Evolutionary conservation across 2,797 vertebrate species (phyloP).

Genomic region (Hirundo rustica): DNA sequence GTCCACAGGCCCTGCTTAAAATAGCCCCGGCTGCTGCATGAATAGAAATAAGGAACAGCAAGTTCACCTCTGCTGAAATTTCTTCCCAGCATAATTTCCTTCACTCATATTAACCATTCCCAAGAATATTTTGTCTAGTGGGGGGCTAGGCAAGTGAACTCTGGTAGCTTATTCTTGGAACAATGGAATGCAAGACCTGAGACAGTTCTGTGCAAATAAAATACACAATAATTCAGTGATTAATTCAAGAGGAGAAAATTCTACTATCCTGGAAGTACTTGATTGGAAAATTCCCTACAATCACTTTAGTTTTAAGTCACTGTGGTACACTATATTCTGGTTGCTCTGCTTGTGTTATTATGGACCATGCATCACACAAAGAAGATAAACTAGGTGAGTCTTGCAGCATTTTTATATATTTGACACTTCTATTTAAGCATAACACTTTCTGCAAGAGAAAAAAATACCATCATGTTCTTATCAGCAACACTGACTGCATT

Average conservation of each 20-base stretch:
- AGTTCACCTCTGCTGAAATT: background rate
- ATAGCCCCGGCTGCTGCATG: background rate
- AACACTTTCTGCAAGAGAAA: background rate
- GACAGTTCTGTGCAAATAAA: background rate
- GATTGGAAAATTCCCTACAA: background rate
- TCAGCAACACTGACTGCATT: background rate
- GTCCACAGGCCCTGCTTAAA: background rate
- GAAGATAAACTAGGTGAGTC: background rate
- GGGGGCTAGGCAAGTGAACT: background rate
- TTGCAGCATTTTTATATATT: background rate
- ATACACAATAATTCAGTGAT: background rate
- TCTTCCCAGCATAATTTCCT: background rate
- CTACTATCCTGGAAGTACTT: background rate
- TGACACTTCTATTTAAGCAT: background rate
- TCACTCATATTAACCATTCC: background rate
- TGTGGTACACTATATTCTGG: fast-evolving
- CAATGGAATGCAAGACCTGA: background rate
- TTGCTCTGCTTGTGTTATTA: background rate
- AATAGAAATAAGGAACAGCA: background rate
- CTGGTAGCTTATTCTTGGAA: background rate
- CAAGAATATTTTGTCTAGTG: background rate
- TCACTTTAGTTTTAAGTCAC: background rate
- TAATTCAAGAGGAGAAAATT: background rate
- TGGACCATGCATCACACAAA: background rate
- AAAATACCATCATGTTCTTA: background rate